phyloP scores from a whole-genome alignment of 2,888 invertebrate genomes.

The Iphiclides podalirius region DNA sequence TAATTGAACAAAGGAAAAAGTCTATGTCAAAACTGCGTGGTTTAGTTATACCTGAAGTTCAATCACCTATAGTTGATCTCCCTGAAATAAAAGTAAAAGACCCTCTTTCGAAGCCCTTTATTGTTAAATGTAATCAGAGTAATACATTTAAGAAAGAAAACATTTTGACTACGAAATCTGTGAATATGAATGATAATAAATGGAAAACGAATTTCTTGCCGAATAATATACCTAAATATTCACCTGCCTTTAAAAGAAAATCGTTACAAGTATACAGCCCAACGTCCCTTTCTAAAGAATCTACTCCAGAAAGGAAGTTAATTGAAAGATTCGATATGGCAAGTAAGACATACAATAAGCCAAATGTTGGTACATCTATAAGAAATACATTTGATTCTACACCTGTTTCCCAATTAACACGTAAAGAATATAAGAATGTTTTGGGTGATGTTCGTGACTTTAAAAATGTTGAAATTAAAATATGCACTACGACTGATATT shows the following conservation, averaged over 20 bases:
- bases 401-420: constrained; percentile 40
- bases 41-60: constrained; percentile 91
- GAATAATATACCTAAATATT: constrained; percentile 87
- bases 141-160: constrained; percentile 48
- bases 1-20: constrained; percentile 90
- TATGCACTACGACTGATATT: constrained; percentile 69
- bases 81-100: constrained; percentile 91
- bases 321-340: constrained; percentile 50
- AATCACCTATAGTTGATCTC: constrained; percentile 84
- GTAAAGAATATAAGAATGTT: constrained; percentile 54
- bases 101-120: constrained; percentile 69
- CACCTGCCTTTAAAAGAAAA: constrained; percentile 90
- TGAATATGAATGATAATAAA: constrained; percentile 57
- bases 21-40: constrained; percentile 92
- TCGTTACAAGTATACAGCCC: constrained; percentile 83
- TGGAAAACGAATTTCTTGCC: constrained; percentile 67
- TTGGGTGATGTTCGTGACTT: constrained; percentile 55
- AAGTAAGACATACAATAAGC: constrained; percentile 48
- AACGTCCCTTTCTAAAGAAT: constrained; percentile 66
- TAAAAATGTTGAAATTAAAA: constrained; percentile 69
- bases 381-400: constrained; percentile 50
- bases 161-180: constrained; percentile 49
- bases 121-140: constrained; percentile 55
- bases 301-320: constrained; percentile 68
- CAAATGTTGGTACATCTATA: constrained; percentile 43